A percentile compares a stretch with the other conserved stretches of the same genome.
Evolutionary conservation across 2,797 vertebrate species (phyloP).

Genomic region (Trachops cirrhosus): DNA sequence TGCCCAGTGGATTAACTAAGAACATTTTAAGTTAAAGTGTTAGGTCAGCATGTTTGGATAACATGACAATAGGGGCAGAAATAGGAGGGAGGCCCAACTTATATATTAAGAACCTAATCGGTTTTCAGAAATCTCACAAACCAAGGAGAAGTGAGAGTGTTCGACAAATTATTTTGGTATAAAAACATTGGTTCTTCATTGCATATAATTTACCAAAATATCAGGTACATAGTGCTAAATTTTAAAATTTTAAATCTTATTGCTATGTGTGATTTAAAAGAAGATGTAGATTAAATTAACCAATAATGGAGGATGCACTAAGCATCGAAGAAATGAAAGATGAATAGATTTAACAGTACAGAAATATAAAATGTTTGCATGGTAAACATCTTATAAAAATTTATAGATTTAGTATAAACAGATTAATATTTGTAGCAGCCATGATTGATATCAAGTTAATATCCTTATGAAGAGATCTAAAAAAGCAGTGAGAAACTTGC

Average conservation of each 20-base stretch:
- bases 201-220: background rate
- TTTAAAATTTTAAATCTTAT: background rate
- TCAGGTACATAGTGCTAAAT: background rate
- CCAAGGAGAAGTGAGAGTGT: background rate
- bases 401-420: background rate
- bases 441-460: background rate
- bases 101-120: background rate
- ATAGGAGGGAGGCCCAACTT: background rate
- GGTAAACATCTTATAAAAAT: background rate
- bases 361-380: background rate
- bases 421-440: background rate
- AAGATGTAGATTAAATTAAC: background rate
- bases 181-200: background rate
- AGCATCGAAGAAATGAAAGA: background rate
- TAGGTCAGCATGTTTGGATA: background rate
- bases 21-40: background rate
- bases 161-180: background rate
- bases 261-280: background rate
- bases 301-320: background rate
- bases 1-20: background rate
- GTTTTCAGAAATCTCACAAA: background rate
- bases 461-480: background rate
- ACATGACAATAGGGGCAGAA: background rate
- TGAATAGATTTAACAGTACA: background rate
- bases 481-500: background rate